Percentiles rank a stretch among this genome's conserved stretches.
These are phyloP conservation scores for Phyllotreta cruciferae DNA, from an alignment of 2,888 invertebrate species.

Conservation along the genomic window DNA sequence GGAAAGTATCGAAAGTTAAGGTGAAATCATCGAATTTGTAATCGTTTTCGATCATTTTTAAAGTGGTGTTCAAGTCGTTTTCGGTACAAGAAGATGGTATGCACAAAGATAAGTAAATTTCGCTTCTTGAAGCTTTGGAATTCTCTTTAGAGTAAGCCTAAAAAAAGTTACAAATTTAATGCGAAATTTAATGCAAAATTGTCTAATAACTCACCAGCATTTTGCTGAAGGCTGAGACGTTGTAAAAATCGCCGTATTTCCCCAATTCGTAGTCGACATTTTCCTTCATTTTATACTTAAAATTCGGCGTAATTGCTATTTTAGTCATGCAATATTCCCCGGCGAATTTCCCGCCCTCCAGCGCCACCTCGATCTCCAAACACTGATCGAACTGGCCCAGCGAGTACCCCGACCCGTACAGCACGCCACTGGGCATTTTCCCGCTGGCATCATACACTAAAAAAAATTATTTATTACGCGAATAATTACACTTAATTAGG, in stretches of 20 bases:
- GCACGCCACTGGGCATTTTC: slow-evolving; percentile 70
- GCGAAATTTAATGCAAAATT: not conserved
- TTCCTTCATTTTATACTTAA: slow-evolving; percentile 13
- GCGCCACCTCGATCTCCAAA: slow-evolving; percentile 54
- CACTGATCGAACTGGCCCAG: slow-evolving; percentile 74
- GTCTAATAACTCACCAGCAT: slow-evolving; percentile 42
- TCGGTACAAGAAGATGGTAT: slow-evolving; percentile 66
- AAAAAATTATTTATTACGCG: slow-evolving; percentile 28
- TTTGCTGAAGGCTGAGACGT: slow-evolving; percentile 46
- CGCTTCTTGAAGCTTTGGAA: slow-evolving; percentile 40
- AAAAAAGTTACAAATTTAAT: slow-evolving; percentile 17
- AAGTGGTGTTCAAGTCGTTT: slow-evolving; percentile 58
- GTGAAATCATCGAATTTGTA: slow-evolving; percentile 39
- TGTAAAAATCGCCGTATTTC: slow-evolving; percentile 39
- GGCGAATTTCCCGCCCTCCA: slow-evolving; percentile 53
- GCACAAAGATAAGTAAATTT: slow-evolving; percentile 67
- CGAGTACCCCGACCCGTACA: slow-evolving; percentile 70
- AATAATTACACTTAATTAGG: slow-evolving; percentile 16
- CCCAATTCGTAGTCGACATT: slow-evolving; percentile 33
- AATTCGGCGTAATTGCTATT: slow-evolving; percentile 54
- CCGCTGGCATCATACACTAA: slow-evolving; percentile 75
- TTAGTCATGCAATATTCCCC: slow-evolving; percentile 72
- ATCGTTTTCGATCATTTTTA: slow-evolving; percentile 40
- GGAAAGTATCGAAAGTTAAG: slow-evolving; percentile 39
- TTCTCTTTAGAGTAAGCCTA: slow-evolving; percentile 39